phyloP scores from a whole-genome alignment of 2,113 vertebrate species.

The Percina caprodes region DNA sequence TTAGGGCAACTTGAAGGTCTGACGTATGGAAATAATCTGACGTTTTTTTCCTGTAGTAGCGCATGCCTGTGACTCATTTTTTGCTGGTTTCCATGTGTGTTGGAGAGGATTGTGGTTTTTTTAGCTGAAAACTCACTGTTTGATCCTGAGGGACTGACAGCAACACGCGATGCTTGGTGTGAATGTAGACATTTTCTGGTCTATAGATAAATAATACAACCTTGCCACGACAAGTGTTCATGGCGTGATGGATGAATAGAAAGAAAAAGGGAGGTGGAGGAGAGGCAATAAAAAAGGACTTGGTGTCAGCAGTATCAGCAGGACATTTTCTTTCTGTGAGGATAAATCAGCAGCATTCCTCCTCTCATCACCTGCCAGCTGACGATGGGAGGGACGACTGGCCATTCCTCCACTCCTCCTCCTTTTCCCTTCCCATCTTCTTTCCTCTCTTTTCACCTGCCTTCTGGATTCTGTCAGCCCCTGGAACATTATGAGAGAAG shows the following conservation, averaged over 20 bases:
- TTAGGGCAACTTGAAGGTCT: no score
- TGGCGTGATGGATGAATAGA: constrained; percentile 17
- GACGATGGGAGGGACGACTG: constrained; percentile 24
- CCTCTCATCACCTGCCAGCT: constrained; percentile 71
- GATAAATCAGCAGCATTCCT: constrained; percentile 52
- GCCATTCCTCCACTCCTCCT: constrained; percentile 16
- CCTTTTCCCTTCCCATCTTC: neutral
- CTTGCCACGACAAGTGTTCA: neutral
- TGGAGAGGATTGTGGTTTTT: no score
- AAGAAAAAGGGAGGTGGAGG: neutral
- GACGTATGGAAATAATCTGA: no score
- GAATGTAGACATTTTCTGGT: no score
- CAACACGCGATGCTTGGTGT: no score
- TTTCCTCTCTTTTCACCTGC: constrained; percentile 4
- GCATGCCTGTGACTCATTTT: no score
- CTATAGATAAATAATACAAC: neutral
- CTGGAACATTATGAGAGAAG: neutral
- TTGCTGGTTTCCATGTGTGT: no score
- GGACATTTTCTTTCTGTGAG: constrained; percentile 46
- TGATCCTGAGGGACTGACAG: no score
- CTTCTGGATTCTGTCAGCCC: neutral
- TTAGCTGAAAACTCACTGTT: no score
- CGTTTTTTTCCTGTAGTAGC: no score
- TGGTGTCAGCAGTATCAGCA: constrained; percentile 39
- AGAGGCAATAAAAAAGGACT: constrained; percentile 33